Evolutionary conservation across 2,888 invertebrate genomes (phyloP).

Genomic region (Nemurella pictetii): DNA sequence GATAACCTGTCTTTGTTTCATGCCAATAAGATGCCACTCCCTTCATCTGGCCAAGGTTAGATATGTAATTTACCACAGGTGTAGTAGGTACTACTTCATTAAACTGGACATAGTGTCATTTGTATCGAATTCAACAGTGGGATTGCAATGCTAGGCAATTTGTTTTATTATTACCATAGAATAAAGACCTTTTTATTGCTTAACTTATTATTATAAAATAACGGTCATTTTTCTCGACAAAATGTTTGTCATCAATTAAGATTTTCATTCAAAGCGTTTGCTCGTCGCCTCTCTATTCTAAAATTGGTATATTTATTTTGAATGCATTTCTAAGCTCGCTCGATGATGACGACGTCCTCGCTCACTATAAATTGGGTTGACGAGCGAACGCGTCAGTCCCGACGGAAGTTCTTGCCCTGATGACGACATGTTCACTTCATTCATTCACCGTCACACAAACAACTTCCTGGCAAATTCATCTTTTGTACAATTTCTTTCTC

Average conservation of each 20-base stretch:
- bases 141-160: background rate
- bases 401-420: conserved; percentile 18
- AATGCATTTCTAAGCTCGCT: no score
- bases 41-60: conserved; percentile 1
- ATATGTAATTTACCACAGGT: background rate
- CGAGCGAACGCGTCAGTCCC: background rate
- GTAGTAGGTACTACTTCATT: background rate
- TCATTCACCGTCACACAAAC: conserved; percentile 19
- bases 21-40: conserved; percentile 6
- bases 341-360: no score
- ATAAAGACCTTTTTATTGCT: background rate
- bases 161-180: background rate
- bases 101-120: background rate
- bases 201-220: no score
- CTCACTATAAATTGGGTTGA: background rate
- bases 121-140: background rate
- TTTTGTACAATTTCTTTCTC: conserved; percentile 25
- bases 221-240: no score
- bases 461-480: conserved; percentile 25
- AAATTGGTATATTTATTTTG: no score
- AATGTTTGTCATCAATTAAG: no score
- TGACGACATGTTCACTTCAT: conserved; percentile 21
- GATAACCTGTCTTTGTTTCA: background rate
- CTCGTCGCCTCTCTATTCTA: no score
- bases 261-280: no score